A percentile compares a stretch with the other conserved stretches of the same genome.
phyloP scores from a whole-genome alignment of 2,113 vertebrate genomes.

The Bubo bubo region DNA sequence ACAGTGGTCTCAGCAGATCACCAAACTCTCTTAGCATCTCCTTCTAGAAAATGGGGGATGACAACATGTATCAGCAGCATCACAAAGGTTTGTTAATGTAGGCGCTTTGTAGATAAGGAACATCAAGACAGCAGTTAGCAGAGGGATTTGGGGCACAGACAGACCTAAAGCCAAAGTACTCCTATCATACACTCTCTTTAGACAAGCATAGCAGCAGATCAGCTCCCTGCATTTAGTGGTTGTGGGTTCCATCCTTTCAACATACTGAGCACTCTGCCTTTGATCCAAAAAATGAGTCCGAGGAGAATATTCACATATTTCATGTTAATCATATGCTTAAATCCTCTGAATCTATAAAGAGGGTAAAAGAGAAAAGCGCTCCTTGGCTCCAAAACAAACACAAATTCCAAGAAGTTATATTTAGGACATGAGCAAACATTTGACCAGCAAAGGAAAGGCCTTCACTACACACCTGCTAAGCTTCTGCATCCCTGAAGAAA shows the following conservation, averaged over 20 bases:
- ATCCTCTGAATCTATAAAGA: constrained; percentile 34
- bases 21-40: not conserved
- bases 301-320: constrained; percentile 4
- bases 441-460: not conserved
- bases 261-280: constrained; percentile 6
- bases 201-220: constrained; percentile 1
- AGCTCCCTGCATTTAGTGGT: not conserved
- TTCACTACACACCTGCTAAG: not conserved
- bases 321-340: constrained; percentile 55
- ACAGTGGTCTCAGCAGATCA: not conserved
- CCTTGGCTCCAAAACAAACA: constrained; percentile 36
- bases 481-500: not conserved
- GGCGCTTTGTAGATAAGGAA: constrained; percentile 46
- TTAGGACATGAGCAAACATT: constrained; percentile 15
- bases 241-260: constrained; percentile 31
- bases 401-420: constrained; percentile 7
- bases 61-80: not conserved
- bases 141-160: constrained; percentile 36
- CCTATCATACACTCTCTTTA: not conserved
- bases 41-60: not conserved
- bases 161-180: constrained; percentile 28
- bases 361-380: constrained; percentile 21
- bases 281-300: constrained; percentile 33
- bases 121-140: constrained; percentile 37
- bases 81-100: constrained; percentile 2